Evolutionary conservation across 2,113 vertebrate species (phyloP).

Genomic region (Microcebus lehilahytsara): DNA sequence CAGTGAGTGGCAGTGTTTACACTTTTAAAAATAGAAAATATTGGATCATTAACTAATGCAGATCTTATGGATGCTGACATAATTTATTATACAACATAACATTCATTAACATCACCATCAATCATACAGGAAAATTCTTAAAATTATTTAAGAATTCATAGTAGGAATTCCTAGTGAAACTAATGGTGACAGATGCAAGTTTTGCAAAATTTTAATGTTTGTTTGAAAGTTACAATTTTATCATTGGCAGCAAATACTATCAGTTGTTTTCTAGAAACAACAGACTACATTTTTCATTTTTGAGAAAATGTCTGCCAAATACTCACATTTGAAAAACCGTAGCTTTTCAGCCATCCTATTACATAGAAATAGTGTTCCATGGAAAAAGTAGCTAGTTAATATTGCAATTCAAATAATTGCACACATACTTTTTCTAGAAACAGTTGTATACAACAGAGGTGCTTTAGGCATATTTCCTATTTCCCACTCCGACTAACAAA

Average conservation of each 20-base stretch:
- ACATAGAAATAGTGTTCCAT: not conserved
- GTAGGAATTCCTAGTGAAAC: not conserved
- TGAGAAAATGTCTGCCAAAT: not conserved
- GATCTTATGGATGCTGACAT: not conserved
- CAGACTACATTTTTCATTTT: not conserved
- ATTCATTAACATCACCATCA: not conserved
- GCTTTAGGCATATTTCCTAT: not conserved
- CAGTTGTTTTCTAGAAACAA: not conserved
- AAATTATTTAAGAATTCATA: no score
- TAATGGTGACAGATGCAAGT: not conserved
- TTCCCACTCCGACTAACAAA: not conserved
- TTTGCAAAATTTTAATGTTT: slow-evolving; percentile 6
- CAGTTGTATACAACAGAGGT: not conserved
- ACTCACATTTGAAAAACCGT: not conserved
- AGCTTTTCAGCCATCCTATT: not conserved
- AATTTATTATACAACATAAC: not conserved
- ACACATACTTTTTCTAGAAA: not conserved
- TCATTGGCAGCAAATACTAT: not conserved
- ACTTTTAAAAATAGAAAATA: not conserved
- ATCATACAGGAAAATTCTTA: not conserved
- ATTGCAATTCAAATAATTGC: not conserved
- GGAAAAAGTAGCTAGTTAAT: not conserved
- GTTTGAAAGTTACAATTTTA: not conserved
- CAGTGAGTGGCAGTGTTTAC: not conserved
- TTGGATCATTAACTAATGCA: not conserved